phyloP scores from a whole-genome alignment of 2,113 vertebrate species.

The Perognathus longimembris region DNA sequence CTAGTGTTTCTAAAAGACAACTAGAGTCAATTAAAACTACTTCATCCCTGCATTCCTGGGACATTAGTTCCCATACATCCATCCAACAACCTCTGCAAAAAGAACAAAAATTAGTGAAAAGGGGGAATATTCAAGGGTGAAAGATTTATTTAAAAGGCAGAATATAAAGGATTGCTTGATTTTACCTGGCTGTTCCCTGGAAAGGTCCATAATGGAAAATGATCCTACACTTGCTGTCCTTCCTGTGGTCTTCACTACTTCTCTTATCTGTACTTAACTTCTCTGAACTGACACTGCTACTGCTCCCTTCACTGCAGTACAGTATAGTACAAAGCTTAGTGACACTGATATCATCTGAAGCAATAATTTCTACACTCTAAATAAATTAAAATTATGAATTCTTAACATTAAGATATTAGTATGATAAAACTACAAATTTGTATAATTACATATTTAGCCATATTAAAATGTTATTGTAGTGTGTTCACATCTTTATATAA shows the following conservation, averaged over 20 bases:
- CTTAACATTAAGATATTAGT: slow-evolving; percentile 69
- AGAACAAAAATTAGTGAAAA: slow-evolving; percentile 57
- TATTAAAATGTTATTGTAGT: slow-evolving; percentile 70
- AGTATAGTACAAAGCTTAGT: slow-evolving; percentile 82
- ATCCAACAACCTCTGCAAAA: slow-evolving; percentile 96
- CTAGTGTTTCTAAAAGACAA: slow-evolving; percentile 96
- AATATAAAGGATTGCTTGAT: slow-evolving; percentile 69
- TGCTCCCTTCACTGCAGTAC: slow-evolving; percentile 87
- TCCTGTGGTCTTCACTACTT: slow-evolving; percentile 87
- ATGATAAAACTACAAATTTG: slow-evolving; percentile 53
- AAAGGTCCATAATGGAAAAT: slow-evolving; percentile 87
- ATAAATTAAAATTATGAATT: slow-evolving; percentile 69
- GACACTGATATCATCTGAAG: slow-evolving; percentile 73
- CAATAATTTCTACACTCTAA: slow-evolving; percentile 69
- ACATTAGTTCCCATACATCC: slow-evolving; percentile 99
- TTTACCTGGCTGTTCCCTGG: slow-evolving; percentile 88
- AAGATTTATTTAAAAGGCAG: slow-evolving; percentile 57
- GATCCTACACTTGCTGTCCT: slow-evolving; percentile 89
- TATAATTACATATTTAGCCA: slow-evolving; percentile 62
- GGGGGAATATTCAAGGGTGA: slow-evolving; percentile 12
- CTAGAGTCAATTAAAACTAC: slow-evolving; percentile 97
- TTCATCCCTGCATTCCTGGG: slow-evolving; percentile 98
- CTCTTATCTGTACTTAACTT: slow-evolving; percentile 89
- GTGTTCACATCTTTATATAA: slow-evolving; percentile 63
- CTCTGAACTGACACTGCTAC: slow-evolving; percentile 87